A percentile compares a stretch with the other conserved stretches of the same genome.
These are phyloP conservation scores for Agrilus planipennis DNA, from an alignment of 1,140 invertebrate genomes.

Conservation along the genomic window DNA sequence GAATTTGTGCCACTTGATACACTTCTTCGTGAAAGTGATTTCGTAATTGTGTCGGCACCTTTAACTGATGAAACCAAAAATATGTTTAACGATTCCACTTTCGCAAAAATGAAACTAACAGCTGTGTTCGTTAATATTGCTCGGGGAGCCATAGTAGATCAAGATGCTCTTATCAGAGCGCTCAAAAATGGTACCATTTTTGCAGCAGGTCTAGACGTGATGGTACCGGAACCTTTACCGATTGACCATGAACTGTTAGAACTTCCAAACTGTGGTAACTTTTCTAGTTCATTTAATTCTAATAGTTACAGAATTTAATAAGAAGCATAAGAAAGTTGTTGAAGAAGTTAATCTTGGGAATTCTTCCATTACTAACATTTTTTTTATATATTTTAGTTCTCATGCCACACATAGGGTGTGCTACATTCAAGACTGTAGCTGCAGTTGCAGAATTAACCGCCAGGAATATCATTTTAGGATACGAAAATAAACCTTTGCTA, in stretches of 20 bases:
- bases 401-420: conserved; percentile 75
- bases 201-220: conserved; percentile 88
- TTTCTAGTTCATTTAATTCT: too few species aligned
- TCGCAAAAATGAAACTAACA: conserved; percentile 71
- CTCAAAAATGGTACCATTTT: conserved; percentile 59
- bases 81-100: conserved; percentile 62
- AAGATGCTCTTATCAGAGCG: conserved; percentile 64
- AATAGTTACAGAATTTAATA: too few species aligned
- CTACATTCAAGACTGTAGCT: conserved; percentile 59
- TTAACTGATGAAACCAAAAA: conserved; percentile 61
- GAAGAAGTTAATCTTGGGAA: too few species aligned
- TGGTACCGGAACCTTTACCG: conserved; percentile 84
- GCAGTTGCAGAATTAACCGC: conserved; percentile 67
- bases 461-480: conserved; percentile 63
- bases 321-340: too few species aligned
- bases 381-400: conserved; percentile 63
- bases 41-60: conserved; percentile 63
- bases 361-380: too few species aligned
- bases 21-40: conserved; percentile 62
- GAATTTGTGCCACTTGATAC: conserved; percentile 60
- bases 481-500: conserved; percentile 56
- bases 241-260: conserved; percentile 63
- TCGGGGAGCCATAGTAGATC: conserved; percentile 68
- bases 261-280: conserved; percentile 66
- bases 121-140: conserved; percentile 81